Evolutionary conservation across 2,888 invertebrate species (phyloP), one percentile per base, ranked within the genome.

Genomic region (Heliconius ethilla): DNA sequence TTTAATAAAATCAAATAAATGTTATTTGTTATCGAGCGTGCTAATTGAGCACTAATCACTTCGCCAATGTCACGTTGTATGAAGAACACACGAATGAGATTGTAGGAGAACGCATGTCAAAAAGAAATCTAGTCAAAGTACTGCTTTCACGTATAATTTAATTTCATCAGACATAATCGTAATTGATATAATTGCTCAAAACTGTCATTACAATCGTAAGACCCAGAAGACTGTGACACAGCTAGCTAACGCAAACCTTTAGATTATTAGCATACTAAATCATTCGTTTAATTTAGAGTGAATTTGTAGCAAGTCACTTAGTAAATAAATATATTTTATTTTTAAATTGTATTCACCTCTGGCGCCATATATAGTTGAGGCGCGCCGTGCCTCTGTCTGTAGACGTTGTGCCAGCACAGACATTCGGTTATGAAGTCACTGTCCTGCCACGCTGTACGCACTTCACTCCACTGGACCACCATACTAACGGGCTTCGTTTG

Each of bases 321-420:
- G n/a, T n/a, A 51, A 18, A 15, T 13, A 51, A 5, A 18, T 51
- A n/a, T 3, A 18, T 62, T 62, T 70, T 40, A 33, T 33, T 29
- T 65, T 40, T 18, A 3, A 15, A 27, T 62, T 40, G 45, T 45
- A 40, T 33, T 66, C 93, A 97, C 97, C 96, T 97, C 96, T 3
- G 97, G 95, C 55, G 96, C 97, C 95, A 97, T 96, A 72, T 95
- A 95, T 73, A 97, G 95, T 33, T 96, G 96, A 0, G 96, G 96
- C 0, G 97, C 96, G 74, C 96, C 96, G 87, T 97, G 97, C 80
- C 97, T 91, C 90, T 97, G 97, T 62, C 97, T 94, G 91, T 97
- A 97, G 73, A 97, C 96, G 89, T 97, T 97, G 91, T 97, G 97
- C 97, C 97, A 97, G 89, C 97, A 96, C 37, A 97, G 95, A 86